Base-by-base conservation (phyloP, 2,113 vertebrate genomes). In the Saimiri boliviensis region DNA sequence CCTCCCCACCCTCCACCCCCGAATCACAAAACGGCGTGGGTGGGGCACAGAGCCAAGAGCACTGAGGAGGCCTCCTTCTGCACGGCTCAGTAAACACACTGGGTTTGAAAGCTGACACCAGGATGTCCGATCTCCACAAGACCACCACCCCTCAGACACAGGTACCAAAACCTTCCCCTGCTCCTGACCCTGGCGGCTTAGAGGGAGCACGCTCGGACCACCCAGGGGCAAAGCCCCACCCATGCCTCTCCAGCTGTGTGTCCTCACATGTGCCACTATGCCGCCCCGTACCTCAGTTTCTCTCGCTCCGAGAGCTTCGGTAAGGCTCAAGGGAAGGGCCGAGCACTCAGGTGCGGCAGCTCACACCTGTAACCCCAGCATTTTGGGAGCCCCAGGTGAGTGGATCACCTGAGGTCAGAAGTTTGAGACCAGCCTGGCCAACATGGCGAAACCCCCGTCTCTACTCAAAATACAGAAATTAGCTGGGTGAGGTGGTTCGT, bases 401-500 rank as follows among this genome's bases (percentile, higher is more conserved):
- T 2, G 5, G 60, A 63, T 63, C 12, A 14, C 60, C 27, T 63
- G 60, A 30, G 27, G 27, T 63, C 60, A 63, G 27, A 2, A 63
- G 60, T 63, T 30, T 63, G 60, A 30, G 27, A 63, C 60, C 60
- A 30, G 12, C 60, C 60, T 63, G 60, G 11, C 27, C 27, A 63
- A 30, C 60, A 30, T 13, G 60, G 60, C 27, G 5, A 30, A 63
- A 63, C 60, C 27, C 27, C 5, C 5, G 5, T 30, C 60, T 63
- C 12, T 63, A 14, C 27, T 63, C 12, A 63, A 63, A 63, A 63
- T 63, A 63, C 60, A 32, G 11, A 63, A 13, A 30, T 63, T 63
- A 63, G 60, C 60, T 2, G 27, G 60, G 60, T 2, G 0, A 6
- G 12, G 12, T 63, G 12, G 27, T 0, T 1, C 2, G 5, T 1